Conservation (phyloP, 2,113 vertebrate genomes). For the Narcine bancroftii region DNA sequence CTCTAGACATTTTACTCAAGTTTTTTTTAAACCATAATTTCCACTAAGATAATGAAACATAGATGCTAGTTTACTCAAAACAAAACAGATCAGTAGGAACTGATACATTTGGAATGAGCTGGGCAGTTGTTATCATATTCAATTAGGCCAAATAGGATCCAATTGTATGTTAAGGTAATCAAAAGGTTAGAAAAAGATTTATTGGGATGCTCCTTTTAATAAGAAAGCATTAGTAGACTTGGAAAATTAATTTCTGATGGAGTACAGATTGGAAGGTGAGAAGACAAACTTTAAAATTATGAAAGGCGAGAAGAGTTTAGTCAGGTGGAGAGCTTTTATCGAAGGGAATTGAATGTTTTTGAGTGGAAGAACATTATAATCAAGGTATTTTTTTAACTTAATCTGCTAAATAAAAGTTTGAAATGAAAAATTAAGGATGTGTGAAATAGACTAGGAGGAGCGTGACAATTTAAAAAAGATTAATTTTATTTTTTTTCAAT, state of each 20-base stretch:
- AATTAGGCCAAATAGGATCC: background rate
- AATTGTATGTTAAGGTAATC: background rate
- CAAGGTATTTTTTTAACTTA: background rate
- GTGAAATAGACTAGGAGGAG: too few species aligned
- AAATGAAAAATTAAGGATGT: background rate
- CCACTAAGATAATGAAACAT: background rate
- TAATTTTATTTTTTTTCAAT: too few species aligned
- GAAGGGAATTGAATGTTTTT: background rate
- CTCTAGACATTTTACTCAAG: too few species aligned
- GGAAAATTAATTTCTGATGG: background rate
- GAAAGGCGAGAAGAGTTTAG: background rate
- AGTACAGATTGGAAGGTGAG: background rate
- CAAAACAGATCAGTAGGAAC: background rate
- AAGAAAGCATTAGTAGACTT: background rate
- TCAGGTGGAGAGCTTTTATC: background rate
- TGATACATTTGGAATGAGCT: background rate
- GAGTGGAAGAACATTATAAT: background rate
- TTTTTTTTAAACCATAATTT: background rate
- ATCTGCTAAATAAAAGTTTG: background rate
- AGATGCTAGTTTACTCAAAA: background rate
- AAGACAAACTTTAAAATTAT: background rate
- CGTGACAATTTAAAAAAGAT: background rate
- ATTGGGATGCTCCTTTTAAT: background rate
- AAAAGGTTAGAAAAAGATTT: background rate
- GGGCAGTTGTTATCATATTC: background rate